Conservation (phyloP, 1,140 invertebrate species). For the Lamellibrachia luymesi region DNA sequence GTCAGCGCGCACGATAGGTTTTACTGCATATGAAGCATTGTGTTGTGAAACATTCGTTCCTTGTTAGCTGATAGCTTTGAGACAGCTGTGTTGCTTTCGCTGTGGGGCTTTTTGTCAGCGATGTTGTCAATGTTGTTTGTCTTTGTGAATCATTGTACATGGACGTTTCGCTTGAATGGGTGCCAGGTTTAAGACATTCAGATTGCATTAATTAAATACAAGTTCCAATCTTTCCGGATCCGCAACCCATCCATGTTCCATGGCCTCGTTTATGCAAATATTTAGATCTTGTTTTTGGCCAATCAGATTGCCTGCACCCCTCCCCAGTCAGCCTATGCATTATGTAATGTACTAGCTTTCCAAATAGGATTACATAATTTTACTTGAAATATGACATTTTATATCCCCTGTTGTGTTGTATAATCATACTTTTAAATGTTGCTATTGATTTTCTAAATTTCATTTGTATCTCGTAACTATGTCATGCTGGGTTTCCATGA, state of each 20-base stretch:
- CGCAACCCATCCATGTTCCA: not conserved
- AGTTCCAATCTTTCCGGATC: not conserved
- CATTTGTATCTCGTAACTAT: not conserved
- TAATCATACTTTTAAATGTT: not conserved
- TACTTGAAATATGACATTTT: not conserved
- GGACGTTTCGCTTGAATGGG: not conserved
- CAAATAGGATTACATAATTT: not conserved
- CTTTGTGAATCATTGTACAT: not conserved
- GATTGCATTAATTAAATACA: not conserved
- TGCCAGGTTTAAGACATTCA: not conserved
- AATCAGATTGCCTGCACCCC: not conserved
- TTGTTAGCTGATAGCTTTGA: not conserved
- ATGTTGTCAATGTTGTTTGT: slow-evolving; percentile 5
- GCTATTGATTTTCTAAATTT: not conserved
- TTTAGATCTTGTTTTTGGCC: not conserved
- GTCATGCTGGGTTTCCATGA: too few relatives aligned
- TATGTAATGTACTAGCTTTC: not conserved
- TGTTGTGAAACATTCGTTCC: not conserved
- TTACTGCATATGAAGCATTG: not conserved
- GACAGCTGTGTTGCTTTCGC: not conserved
- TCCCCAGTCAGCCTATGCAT: not conserved
- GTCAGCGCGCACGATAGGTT: not conserved
- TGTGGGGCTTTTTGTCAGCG: not conserved
- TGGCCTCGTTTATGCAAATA: not conserved
- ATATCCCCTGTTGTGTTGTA: not conserved